These are phyloP conservation scores for Oncorhynchus kisutch DNA, from an alignment of 2,113 vertebrate genomes.

Conservation along the genomic window DNA sequence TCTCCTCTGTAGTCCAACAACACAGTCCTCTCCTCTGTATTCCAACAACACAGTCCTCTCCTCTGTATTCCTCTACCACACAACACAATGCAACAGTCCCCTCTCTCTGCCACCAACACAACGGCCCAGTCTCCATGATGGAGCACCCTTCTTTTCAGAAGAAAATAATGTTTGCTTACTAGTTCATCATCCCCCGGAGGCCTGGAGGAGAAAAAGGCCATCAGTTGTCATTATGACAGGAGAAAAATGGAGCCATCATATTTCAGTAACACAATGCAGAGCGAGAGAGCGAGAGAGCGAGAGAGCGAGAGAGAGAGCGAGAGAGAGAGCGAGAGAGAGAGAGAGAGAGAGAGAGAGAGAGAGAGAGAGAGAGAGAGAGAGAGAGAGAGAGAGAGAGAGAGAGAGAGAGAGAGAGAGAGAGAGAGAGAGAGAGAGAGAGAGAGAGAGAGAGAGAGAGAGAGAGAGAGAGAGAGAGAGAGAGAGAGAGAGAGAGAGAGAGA, in stretches of 20 bases:
- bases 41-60: no score
- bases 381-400: rapidly evolving
- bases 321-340: no score
- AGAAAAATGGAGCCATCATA: constrained; percentile 99
- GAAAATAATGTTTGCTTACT: constrained; percentile 93
- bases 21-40: no score
- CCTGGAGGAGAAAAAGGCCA: constrained; percentile 91
- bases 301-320: background rate
- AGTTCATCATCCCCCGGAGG: constrained; percentile 96
- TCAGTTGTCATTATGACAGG: constrained; percentile 99
- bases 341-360: no score
- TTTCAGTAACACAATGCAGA: constrained; percentile 96
- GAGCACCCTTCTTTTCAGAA: constrained; percentile 84
- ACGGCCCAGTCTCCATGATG: constrained; percentile 77
- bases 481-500: background rate
- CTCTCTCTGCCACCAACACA: constrained; percentile 71
- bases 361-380: no score
- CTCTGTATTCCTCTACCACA: background rate
- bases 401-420: rapidly evolving
- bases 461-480: constrained; percentile 42
- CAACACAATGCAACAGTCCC: constrained; percentile 50
- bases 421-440: rapidly evolving
- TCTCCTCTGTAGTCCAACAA: no score
- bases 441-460: constrained; percentile 43
- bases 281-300: constrained; percentile 18